Evolutionary conservation across 92 coral and sea anemone species (phyloP), one percentile per base, ranked within the genome.

Genomic region (Epizoanthus ramosus): DNA sequence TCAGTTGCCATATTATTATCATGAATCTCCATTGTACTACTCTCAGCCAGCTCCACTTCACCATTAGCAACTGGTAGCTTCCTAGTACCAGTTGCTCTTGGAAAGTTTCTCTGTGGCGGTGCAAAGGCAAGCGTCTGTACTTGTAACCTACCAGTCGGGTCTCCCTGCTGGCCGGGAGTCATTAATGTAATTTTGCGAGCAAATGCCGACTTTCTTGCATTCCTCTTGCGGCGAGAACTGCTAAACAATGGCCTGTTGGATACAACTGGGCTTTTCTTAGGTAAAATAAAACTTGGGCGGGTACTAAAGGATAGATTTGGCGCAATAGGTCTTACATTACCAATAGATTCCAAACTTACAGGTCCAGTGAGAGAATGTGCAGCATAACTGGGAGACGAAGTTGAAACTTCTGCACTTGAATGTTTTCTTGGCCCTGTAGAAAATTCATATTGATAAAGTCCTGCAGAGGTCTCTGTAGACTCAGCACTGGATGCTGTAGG

Each of bases 191-290:
- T 87, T 71, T 91, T 93, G 21, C 94, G 92, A 43, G 94, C 94
- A 71, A 88, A 84, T 24, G 91, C 92, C 6, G 92, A 91, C 85
- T 93, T 93, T 52, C 89, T 88, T 56, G 92, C 86, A 22, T 92
- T 85, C 79, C 93, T 85, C 79, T 93, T 93, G 10, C 97, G 91
- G 53, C 97, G 86, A 6, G 97, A 93, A 6, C 85, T 88, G 80
- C 89, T 89, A 21, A 54, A 72, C 12, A 79, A 61, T 3, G 92
- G 92, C 54, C 82, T 52, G 28, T 80, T 89, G 23, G 75, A 67
- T 22, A 87, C 70, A 22, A 83, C 57, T 15, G 87, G 84, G 70
- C 87, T 85, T 75, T 89, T 85, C 57, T 88, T 73, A 22, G 92
- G 92, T 10, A 89, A 23, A 73, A 89, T 85, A 31, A 82, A 80